phyloP scores from a whole-genome alignment of 2,888 invertebrate genomes.

The Xanthorhoe designata region DNA sequence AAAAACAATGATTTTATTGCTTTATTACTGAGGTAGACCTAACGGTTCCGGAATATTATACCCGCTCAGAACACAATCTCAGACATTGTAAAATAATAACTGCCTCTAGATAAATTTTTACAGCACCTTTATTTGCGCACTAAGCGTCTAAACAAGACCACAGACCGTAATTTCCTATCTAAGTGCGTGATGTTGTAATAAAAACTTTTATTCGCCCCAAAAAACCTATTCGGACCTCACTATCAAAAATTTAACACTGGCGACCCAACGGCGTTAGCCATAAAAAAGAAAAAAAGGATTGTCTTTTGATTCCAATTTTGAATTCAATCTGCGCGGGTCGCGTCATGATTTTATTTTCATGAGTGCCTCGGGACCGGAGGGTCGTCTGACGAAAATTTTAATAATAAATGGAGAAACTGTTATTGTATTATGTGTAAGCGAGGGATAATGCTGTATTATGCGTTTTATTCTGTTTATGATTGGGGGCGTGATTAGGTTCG shows the following conservation, averaged over 20 bases:
- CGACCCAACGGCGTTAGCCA: slow-evolving; percentile 67
- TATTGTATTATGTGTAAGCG: slow-evolving; percentile 34
- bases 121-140: slow-evolving; percentile 16
- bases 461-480: slow-evolving; percentile 35
- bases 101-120: slow-evolving; percentile 7
- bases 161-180: slow-evolving; percentile 37
- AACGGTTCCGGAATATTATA: slow-evolving; percentile 1
- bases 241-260: slow-evolving; percentile 74
- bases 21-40: slow-evolving; percentile 5
- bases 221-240: slow-evolving; percentile 42
- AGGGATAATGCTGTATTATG: slow-evolving; percentile 30
- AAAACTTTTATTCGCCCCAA: slow-evolving; percentile 35
- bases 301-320: slow-evolving; percentile 83
- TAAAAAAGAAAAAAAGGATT: slow-evolving; percentile 79
- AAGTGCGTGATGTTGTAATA: slow-evolving; percentile 27
- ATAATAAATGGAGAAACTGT: slow-evolving; percentile 70
- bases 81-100: slow-evolving; percentile 19
- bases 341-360: slow-evolving; percentile 85
- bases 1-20: slow-evolving; percentile 5
- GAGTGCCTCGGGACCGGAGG: slow-evolving; percentile 70
- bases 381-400: slow-evolving; percentile 59
- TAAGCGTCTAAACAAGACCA: slow-evolving; percentile 29
- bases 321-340: slow-evolving; percentile 81
- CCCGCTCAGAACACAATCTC: slow-evolving; percentile 4
- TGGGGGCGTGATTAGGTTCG: slow-evolving; percentile 33